Evolutionary conservation across 2,797 vertebrate species (phyloP), one percentile per base, ranked within the genome.

Genomic region (Melanotaenia trifasciata): DNA sequence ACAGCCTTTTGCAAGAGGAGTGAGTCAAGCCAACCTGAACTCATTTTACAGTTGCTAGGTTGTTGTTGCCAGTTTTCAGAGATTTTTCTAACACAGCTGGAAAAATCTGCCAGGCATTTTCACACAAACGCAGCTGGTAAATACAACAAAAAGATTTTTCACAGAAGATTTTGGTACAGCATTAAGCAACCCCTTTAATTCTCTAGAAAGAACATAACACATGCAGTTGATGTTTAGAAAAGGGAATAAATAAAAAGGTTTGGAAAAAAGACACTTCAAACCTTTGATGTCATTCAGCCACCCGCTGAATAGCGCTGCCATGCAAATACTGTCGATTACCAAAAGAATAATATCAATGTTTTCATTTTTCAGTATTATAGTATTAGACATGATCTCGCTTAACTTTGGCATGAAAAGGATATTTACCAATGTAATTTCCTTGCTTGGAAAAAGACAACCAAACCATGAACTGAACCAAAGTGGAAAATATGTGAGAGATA

Each of bases 351-450:
- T 47, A 5, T 45, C 6, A 7, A 14, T 14, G 13, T 40, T 40
- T 40, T 4, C 18, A 47, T 20, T 18, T 47, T 47, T 47, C 3
- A n/a, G 45, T 13, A 40, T 43, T 43, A 45, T 5, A 18, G 20
- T 47, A 6, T 20, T 38, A 38, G 36, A n/a, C 18, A 47, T 53
- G 14, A 8, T 0, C 0, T 64, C 54, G 18, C 16, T n/a, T 35
- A 53, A 50, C 51, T 47, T 13, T 38, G 13, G 7, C 20, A 53
- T 53, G 11, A 38, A 61, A 64, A 38, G 3, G 0, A 38, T 58
- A 73, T 65, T 77, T 45, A 64, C 12, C 45, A 20, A 54, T 18
- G 43, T 13, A 43, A 65, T 50, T 63, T 2, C 4, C 38, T 36
- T 26, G 56, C 40, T 67, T 56, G 60, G 50, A 79, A 26, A 30